phyloP scores from a whole-genome alignment of 2,888 invertebrate species.

The Cheilosia vulpina region DNA sequence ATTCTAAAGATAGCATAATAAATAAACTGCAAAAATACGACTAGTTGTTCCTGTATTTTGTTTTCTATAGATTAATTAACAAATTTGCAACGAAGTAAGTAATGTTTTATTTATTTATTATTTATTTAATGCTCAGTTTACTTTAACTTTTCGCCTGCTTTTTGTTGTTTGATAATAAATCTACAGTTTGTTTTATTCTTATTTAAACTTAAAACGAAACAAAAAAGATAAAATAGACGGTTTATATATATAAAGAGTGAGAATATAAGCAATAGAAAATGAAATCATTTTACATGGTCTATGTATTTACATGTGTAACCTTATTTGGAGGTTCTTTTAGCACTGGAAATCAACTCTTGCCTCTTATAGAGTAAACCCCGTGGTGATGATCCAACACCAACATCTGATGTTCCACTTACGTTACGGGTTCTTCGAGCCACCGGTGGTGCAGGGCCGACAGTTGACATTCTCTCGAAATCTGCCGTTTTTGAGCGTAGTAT shows the following conservation, averaged over 20 bases:
- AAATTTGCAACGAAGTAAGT: too few species aligned
- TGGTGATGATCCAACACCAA: conserved; percentile 12
- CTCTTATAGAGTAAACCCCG: conserved; percentile 88
- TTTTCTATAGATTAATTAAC: not conserved
- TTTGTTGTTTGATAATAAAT: not conserved
- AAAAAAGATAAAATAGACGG: not conserved
- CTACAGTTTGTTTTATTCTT: not conserved
- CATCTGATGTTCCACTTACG: not conserved
- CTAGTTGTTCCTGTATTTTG: conserved; percentile 13
- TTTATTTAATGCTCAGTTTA: too few species aligned
- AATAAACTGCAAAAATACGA: conserved; percentile 21
- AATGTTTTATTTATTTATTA: too few species aligned
- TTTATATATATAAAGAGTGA: not conserved
- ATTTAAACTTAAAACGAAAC: conserved; percentile 1
- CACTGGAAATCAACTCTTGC: conserved; percentile 92
- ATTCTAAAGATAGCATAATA: not conserved
- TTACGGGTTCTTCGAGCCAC: conserved; percentile 14
- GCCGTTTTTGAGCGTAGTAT: conserved; percentile 88
- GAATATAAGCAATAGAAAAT: not conserved
- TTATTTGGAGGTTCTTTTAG: conserved; percentile 79
- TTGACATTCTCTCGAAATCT: conserved; percentile 85
- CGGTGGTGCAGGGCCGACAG: conserved; percentile 2
- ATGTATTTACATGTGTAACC: not conserved
- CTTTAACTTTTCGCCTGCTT: not conserved
- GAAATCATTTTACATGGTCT: not conserved